phyloP scores from a whole-genome alignment of 2,113 vertebrate genomes.

The Argyrosomus japonicus region DNA sequence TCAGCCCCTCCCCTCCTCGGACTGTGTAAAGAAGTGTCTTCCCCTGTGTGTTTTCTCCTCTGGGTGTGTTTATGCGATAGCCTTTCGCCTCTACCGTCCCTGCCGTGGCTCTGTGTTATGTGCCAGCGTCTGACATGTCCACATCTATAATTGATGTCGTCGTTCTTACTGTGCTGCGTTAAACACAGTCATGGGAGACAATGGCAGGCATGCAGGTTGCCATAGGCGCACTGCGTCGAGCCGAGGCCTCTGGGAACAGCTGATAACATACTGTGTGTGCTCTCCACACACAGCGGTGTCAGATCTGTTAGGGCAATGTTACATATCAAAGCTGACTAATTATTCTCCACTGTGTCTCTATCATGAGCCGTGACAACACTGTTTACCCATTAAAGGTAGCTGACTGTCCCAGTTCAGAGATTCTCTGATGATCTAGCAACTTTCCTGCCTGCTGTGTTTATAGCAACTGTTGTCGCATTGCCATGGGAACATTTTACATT shows the following conservation, averaged over 20 bases:
- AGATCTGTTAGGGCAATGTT: conserved; percentile 46
- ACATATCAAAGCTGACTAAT: conserved; percentile 50
- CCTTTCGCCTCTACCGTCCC: not conserved
- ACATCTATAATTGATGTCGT: conserved; percentile 82
- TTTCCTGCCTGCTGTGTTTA: conserved; percentile 59
- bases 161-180: conserved; percentile 66
- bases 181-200: conserved; percentile 64
- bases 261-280: conserved; percentile 71
- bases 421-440: conserved; percentile 31
- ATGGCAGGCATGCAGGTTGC: conserved; percentile 72
- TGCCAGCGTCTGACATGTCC: conserved; percentile 41
- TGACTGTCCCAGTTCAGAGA: conserved; percentile 9
- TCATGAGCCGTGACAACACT: not conserved
- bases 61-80: not conserved
- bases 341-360: not conserved
- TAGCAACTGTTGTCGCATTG: conserved; percentile 43
- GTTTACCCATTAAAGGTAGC: conserved; percentile 6
- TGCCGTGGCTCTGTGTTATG: conserved; percentile 22
- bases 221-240: conserved; percentile 66
- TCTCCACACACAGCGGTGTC: conserved; percentile 39
- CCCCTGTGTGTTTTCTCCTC: conserved; percentile 24
- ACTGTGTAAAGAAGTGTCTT: conserved; percentile 31
- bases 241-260: conserved; percentile 67
- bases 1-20: conserved; percentile 35
- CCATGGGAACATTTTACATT: conserved; percentile 36